Evolutionary conservation across 2,888 invertebrate genomes (phyloP).

Genomic region (Mycalesis mineus): DNA sequence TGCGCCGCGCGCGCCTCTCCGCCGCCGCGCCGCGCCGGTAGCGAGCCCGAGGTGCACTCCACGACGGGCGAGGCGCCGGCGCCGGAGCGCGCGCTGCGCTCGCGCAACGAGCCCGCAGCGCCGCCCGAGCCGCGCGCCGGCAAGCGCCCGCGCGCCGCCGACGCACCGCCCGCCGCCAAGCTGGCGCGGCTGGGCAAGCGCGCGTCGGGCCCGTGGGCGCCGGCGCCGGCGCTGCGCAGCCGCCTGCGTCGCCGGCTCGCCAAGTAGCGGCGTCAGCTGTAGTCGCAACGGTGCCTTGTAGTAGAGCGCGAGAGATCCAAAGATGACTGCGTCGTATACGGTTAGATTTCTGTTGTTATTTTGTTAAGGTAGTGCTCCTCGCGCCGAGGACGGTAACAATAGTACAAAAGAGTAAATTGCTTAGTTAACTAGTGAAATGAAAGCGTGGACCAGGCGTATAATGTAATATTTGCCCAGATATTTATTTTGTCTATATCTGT

Average conservation of each 20-base stretch:
- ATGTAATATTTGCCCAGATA: slow-evolving; percentile 63
- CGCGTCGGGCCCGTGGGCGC: slow-evolving; percentile 56
- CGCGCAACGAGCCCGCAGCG: slow-evolving; percentile 38
- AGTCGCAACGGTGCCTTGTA: slow-evolving; percentile 48
- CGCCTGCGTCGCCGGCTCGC: slow-evolving; percentile 64
- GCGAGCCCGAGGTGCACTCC: slow-evolving; percentile 52
- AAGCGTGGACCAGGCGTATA: slow-evolving; percentile 68
- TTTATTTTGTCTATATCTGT: slow-evolving; percentile 69
- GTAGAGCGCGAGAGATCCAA: slow-evolving; percentile 53
- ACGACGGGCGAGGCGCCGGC: slow-evolving; percentile 43
- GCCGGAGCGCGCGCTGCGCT: slow-evolving; percentile 38
- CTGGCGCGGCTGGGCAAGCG: slow-evolving; percentile 37
- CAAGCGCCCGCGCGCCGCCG: slow-evolving; percentile 46
- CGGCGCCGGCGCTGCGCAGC: slow-evolving; percentile 60
- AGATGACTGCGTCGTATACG: slow-evolving; percentile 65
- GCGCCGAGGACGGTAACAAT: slow-evolving; percentile 52
- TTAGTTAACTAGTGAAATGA: slow-evolving; percentile 66
- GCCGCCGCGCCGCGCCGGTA: slow-evolving; percentile 42
- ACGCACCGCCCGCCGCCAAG: slow-evolving; percentile 39
- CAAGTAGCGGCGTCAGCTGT: slow-evolving; percentile 48
- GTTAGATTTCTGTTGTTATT: slow-evolving; percentile 59
- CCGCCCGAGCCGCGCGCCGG: slow-evolving; percentile 25
- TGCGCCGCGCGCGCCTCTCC: slow-evolving; percentile 47
- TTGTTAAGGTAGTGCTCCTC: slow-evolving; percentile 26
- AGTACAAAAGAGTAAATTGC: slow-evolving; percentile 70